Evolutionary conservation across 2,113 vertebrate species (phyloP).

Genomic region (Bostrychus sinensis): DNA sequence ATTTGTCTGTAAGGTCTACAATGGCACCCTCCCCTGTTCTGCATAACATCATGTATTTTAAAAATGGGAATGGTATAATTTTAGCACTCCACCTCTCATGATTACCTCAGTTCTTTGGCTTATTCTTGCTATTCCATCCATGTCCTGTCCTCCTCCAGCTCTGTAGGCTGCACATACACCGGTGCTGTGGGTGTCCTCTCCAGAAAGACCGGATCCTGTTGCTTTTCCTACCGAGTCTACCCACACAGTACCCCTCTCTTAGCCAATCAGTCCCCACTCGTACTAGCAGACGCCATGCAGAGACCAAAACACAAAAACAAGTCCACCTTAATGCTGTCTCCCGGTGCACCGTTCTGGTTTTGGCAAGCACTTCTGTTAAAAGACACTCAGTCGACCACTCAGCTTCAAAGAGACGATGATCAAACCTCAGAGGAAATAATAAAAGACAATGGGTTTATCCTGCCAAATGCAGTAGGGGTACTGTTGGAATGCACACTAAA

Average conservation of each 20-base stretch:
- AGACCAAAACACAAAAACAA: conserved; percentile 59
- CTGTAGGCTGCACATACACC: conserved; percentile 43
- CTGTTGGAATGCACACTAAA: conserved; percentile 33
- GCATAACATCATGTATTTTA: conserved; percentile 36
- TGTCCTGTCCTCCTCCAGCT: conserved; percentile 47
- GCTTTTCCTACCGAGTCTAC: conserved; percentile 48
- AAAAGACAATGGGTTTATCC: conserved; percentile 35
- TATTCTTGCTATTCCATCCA: not conserved
- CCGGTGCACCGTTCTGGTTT: conserved; percentile 31
- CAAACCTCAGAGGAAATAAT: conserved; percentile 62
- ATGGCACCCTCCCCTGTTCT: conserved; percentile 23
- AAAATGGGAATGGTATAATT: conserved; percentile 15
- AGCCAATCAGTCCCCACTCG: conserved; percentile 43
- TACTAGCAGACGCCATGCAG: conserved; percentile 55
- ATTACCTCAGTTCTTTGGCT: conserved; percentile 36
- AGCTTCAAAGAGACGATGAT: conserved; percentile 56
- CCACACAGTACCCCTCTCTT: conserved; percentile 53
- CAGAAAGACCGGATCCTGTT: conserved; percentile 50
- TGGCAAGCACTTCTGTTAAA: conserved; percentile 44
- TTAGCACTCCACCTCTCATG: conserved; percentile 27
- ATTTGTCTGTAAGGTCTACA: conserved; percentile 47
- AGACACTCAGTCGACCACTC: conserved; percentile 22
- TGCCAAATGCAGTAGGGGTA: conserved; percentile 58
- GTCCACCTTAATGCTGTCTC: conserved; percentile 61
- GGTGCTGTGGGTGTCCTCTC: conserved; percentile 67